Base-by-base conservation (phyloP, 2,888 invertebrate genomes). In the Plagodis dolabraria region DNA sequence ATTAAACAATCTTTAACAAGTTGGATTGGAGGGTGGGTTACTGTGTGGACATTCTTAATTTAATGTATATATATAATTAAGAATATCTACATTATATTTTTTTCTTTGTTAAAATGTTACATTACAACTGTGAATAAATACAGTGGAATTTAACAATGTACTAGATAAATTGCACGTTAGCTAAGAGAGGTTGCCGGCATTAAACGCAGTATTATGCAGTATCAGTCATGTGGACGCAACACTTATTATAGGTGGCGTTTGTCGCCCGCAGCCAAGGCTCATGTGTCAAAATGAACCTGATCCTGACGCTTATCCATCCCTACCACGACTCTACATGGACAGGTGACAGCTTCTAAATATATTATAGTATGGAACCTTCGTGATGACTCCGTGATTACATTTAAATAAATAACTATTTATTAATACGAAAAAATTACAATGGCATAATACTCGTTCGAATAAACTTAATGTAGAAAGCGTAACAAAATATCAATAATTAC, bases 201-300 rank as follows among this genome's bases (percentile, higher is more conserved):
- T 73, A 65, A 71, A 74, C 67, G 68, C 63, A 63, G 68, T 58
- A 66, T 67, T 66, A 60, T 57, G 49, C 47, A 47, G 49, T 52
- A 52, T 45, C 22, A 36, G 48, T 57, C 53, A 60, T 63, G 67
- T 67, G 66, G 69, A 69, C 70, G 63, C 56, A 51, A 58, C 68
- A 64, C 67, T 70, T 73, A 69, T 68, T 65, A 74, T 55, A 42
- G 34, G 45, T 60, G 61, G 64, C 60, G 50, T 49, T 49, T 53
- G 57, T 63, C 60, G 64, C 56, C 57, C 65, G 59, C 63, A 68
- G 68, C 61, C 57, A 46, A 42, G 57, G 10, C 42, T 10, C 42
- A 51, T 57, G 12, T 12, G 47, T 71, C 69, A 69, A 65, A 56
- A 48, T 44, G 45, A 22, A 22, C 22, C 22, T 22, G 22, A 22